phyloP scores from a whole-genome alignment of 2,888 invertebrate species.

The Cataglyphis albicans region DNA sequence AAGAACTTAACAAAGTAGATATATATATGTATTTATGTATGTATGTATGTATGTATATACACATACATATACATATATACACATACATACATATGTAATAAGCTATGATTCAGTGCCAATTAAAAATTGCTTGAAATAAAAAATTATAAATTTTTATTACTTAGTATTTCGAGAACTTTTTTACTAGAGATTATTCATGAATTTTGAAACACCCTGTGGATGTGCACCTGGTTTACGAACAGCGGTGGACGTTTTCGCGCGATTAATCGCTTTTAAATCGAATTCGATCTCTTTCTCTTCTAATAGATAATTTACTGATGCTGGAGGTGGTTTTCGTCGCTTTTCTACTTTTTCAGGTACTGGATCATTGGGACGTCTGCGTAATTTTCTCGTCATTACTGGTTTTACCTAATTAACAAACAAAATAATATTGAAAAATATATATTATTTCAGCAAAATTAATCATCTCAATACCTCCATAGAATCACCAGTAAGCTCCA shows the following conservation, averaged over 20 bases:
- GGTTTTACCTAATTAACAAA: slow-evolving; percentile 91
- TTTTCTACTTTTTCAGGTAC: slow-evolving; percentile 95
- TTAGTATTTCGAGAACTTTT: background rate
- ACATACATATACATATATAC: no score
- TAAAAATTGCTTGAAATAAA: background rate
- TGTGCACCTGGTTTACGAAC: slow-evolving; percentile 87
- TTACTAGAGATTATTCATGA: background rate
- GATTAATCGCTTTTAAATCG: slow-evolving; percentile 93
- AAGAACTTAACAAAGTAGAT: background rate
- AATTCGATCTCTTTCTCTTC: slow-evolving; percentile 96
- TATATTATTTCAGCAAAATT: background rate
- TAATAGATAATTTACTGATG: slow-evolving; percentile 94
- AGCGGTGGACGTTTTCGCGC: slow-evolving; percentile 88
- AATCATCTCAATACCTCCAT: slow-evolving; percentile 88
- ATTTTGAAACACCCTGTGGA: slow-evolving; percentile 17
- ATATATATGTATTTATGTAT: background rate
- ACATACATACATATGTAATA: background rate
- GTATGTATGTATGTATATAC: no score
- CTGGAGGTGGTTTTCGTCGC: slow-evolving; percentile 93
- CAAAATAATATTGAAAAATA: slow-evolving; percentile 7
- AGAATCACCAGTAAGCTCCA: slow-evolving; percentile 96
- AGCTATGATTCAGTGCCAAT: background rate
- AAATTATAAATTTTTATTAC: background rate
- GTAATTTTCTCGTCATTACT: slow-evolving; percentile 96
- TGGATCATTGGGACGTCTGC: slow-evolving; percentile 97